A percentile compares a stretch with the other conserved stretches of the same genome.
phyloP scores from a whole-genome alignment of 2,888 invertebrate genomes.

The Ctenicera cuprea region DNA sequence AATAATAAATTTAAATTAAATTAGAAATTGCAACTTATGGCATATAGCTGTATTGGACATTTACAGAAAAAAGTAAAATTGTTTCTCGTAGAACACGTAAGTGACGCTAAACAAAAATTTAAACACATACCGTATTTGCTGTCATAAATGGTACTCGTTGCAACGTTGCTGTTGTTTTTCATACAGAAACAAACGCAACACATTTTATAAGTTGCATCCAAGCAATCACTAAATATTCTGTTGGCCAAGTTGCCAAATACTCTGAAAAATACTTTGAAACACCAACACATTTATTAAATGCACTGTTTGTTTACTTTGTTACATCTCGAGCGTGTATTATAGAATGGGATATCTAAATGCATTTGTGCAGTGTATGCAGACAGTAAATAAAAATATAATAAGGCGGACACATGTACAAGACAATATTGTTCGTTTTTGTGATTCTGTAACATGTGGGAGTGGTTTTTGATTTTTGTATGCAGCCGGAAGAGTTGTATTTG shows the following conservation, averaged over 20 bases:
- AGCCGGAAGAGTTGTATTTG: not conserved
- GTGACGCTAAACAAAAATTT: not conserved
- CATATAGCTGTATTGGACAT: too few relatives aligned
- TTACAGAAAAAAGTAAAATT: too few relatives aligned
- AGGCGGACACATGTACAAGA: slow-evolving; percentile 23
- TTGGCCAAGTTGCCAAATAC: slow-evolving; percentile 66
- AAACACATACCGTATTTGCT: slow-evolving; percentile 44
- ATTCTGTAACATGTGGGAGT: not conserved
- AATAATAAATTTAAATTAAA: too few relatives aligned
- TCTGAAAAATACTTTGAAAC: slow-evolving; percentile 66
- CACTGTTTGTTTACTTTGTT: slow-evolving; percentile 33
- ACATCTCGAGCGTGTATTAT: slow-evolving; percentile 18
- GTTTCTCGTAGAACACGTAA: too few relatives aligned
- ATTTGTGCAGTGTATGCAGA: slow-evolving; percentile 37
- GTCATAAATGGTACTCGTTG: slow-evolving; percentile 32
- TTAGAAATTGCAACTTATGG: too few relatives aligned
- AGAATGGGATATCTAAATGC: slow-evolving; percentile 43
- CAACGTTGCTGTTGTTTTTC: slow-evolving; percentile 23
- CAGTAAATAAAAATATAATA: slow-evolving; percentile 17
- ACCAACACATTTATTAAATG: slow-evolving; percentile 66
- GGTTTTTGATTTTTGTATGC: slow-evolving; percentile 16
- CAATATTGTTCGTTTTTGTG: slow-evolving; percentile 14
- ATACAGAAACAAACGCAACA: slow-evolving; percentile 63
- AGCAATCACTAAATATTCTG: slow-evolving; percentile 63
- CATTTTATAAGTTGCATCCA: slow-evolving; percentile 65